Evolutionary conservation across 2,888 invertebrate species (phyloP).

Genomic region (Stramonita haemastoma): DNA sequence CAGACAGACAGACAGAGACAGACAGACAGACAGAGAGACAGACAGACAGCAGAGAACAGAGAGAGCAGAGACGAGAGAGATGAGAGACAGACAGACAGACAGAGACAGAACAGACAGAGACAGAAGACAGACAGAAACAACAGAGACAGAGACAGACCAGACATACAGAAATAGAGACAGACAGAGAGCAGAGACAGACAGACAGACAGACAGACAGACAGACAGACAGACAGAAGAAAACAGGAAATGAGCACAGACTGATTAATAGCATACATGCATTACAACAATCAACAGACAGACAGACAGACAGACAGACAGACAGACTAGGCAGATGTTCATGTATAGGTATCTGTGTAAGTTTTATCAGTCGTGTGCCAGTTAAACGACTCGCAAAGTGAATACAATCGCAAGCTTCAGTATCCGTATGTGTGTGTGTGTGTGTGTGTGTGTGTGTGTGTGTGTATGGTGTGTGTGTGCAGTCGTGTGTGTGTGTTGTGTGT

Average conservation of each 20-base stretch:
- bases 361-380: neutral
- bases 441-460: conserved; percentile 7
- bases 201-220: neutral
- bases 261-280: neutral
- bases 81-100: neutral
- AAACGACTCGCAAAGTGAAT: too few species aligned
- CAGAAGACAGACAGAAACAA: neutral
- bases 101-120: neutral
- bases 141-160: neutral
- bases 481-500: neutral
- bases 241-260: neutral
- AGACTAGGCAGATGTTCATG: neutral
- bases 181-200: neutral
- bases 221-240: neutral
- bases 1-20: neutral
- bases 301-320: neutral
- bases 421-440: conserved; percentile 7
- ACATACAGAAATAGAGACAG: neutral
- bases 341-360: neutral
- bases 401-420: neutral
- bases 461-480: too few species aligned
- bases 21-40: neutral
- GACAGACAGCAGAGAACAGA: neutral
- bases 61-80: neutral
- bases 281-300: neutral